Base-by-base conservation (phyloP, 2,797 vertebrate genomes). In the Sebastes jordani region DNA sequence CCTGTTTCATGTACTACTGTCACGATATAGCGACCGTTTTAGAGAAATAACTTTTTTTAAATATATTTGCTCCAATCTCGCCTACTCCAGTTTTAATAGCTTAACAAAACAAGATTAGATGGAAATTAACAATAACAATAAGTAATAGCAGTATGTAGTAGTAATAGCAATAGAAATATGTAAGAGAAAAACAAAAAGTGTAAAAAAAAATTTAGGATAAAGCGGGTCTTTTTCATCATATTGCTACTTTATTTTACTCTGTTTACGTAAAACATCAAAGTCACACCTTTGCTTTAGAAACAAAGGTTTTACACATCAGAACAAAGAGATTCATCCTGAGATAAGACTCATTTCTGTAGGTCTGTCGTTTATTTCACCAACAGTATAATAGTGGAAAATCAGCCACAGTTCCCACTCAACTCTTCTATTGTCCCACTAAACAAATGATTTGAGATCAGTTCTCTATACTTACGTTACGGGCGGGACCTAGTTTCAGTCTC, bases 401-500 rank as follows among this genome's bases (percentile, higher is more conserved):
- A 46, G 2, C 10, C 18, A 22, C 32, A 74, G 22, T 2, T 0
- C 11, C 38, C 7, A 18, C 22, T 18, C 23, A 20, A n/a, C 34
- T 36, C 34, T 38, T 23, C 55, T 10, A 7, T 22, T 71, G 60
- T 67, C 11, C 7, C 9, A 60, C 42, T 62, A 56, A 63, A 54
- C 18, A 42, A 46, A 42, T n/a, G 16, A 61, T 30, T 14, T 52
- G 3, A 67, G 27, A 29, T 29, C 0, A 32, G 25, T 38, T 58
- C 9, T 60, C 10, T 29, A 36, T 36, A 1, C 22, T n/a, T 2
- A 8, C 9, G 7, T 75, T 23, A n/a, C 42, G 60, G 18, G 0
- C n/a, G 22, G 20, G 66, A 72, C 67, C 82, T 86, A 84, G 77
- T 90, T 88, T 88, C 78, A 75, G 67, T 11, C 30, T 72, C 49